These are phyloP conservation scores for Zaprionus kolodkinae DNA, from an alignment of 1,140 invertebrate genomes.

Conservation along the genomic window DNA sequence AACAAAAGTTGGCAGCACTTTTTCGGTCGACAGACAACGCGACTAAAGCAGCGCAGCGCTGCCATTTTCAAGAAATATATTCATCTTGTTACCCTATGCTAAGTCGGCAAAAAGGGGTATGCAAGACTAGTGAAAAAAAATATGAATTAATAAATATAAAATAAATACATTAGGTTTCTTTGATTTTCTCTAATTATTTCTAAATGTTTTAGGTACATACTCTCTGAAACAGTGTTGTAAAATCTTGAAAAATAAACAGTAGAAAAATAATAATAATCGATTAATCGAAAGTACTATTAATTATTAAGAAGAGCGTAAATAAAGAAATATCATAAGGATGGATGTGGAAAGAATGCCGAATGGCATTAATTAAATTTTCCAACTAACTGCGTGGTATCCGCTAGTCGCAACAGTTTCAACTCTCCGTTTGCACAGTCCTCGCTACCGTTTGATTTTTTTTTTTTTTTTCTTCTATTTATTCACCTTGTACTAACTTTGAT, in stretches of 20 bases:
- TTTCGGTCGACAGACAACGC: constrained; percentile 1
- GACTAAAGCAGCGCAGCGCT: background rate
- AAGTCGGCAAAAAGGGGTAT: background rate
- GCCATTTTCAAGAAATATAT: constrained; percentile 5
- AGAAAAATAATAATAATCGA: too few species aligned
- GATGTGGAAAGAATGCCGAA: too few species aligned
- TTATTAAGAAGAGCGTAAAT: too few species aligned
- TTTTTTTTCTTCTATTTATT: constrained; percentile 17
- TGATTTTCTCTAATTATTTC: too few species aligned
- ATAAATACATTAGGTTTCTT: too few species aligned
- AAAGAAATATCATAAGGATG: too few species aligned
- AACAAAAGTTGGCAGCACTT: constrained; percentile 33
- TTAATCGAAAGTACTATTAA: too few species aligned
- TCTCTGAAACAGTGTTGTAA: too few species aligned
- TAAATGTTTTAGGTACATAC: too few species aligned
- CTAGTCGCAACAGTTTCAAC: background rate
- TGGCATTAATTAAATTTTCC: too few species aligned
- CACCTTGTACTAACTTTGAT: constrained; percentile 36
- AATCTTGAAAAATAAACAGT: too few species aligned
- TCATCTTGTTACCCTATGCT: background rate
- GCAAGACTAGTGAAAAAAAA: background rate
- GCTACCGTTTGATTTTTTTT: background rate
- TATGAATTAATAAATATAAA: background rate
- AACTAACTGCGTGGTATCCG: background rate
- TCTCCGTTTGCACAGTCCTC: too few species aligned